Evolutionary conservation across 2,113 vertebrate species (phyloP).

Genomic region (Rhegmatorhina hoffmannsi): DNA sequence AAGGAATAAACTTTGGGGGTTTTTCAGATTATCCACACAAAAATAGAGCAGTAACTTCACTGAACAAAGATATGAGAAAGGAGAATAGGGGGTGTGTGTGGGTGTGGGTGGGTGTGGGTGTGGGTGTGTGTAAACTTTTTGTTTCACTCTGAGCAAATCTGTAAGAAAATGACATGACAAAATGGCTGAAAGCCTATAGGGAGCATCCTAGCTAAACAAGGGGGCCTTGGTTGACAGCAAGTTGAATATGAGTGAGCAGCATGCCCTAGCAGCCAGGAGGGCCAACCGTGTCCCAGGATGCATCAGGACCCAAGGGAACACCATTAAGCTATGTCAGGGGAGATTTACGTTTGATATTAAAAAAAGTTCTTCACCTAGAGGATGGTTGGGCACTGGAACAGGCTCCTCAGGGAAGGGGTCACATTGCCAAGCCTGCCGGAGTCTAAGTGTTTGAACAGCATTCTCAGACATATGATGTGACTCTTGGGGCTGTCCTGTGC

Average conservation of each 20-base stretch:
- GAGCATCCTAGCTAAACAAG: neutral
- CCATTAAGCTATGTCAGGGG: neutral
- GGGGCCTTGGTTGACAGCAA: fast-evolving
- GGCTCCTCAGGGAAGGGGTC: neutral
- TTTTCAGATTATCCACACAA: neutral
- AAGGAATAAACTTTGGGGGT: neutral
- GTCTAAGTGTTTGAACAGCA: neutral
- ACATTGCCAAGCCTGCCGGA: neutral
- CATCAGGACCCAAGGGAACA: neutral
- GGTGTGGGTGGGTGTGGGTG: neutral
- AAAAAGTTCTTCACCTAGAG: neutral
- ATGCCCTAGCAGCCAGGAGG: neutral
- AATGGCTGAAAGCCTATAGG: neutral
- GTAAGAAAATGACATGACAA: neutral
- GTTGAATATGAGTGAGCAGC: neutral
- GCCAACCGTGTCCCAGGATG: fast-evolving
- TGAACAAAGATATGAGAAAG: neutral
- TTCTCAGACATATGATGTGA: neutral
- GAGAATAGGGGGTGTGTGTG: neutral
- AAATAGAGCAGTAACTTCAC: neutral
- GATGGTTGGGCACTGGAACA: neutral
- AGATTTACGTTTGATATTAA: neutral
- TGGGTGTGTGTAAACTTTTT: neutral
- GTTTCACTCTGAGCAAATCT: neutral
- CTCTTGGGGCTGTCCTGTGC: neutral